Evolutionary conservation across 2,888 invertebrate genomes (phyloP).

Genomic region (Drosophila mettleri): DNA sequence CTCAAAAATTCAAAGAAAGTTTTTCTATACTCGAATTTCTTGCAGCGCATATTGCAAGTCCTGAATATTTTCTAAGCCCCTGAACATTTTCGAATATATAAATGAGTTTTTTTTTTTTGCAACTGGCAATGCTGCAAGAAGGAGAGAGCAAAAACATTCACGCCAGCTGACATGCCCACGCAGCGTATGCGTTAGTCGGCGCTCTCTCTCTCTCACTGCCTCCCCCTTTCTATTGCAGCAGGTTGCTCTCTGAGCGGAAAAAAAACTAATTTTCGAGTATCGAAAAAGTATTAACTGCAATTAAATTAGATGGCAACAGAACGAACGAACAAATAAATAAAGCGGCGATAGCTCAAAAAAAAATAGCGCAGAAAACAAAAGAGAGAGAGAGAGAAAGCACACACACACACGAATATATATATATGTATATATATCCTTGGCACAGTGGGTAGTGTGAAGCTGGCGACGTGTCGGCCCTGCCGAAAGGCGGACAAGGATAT

Average conservation of each 20-base stretch:
- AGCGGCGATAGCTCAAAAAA: constrained; percentile 67
- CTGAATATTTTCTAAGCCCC: neutral
- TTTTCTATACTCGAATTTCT: no score
- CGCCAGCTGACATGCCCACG: constrained; percentile 30
- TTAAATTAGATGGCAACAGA: constrained; percentile 56
- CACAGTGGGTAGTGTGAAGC: constrained; percentile 55
- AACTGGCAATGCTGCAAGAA: constrained; percentile 34
- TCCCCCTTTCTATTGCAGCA: constrained; percentile 27
- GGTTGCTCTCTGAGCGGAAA: constrained; percentile 26
- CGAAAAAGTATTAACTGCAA: constrained; percentile 69
- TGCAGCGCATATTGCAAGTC: no score
- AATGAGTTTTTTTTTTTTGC: neutral
- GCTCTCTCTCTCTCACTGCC: neutral
- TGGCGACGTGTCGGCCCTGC: constrained; percentile 61
- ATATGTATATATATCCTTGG: constrained; percentile 19
- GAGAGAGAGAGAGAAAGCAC: constrained; percentile 1
- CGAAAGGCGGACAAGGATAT: constrained; percentile 63
- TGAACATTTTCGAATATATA: neutral
- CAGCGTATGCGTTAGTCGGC: neutral
- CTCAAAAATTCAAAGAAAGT: no score
- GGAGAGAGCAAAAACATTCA: constrained; percentile 11
- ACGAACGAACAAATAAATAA: constrained; percentile 54
- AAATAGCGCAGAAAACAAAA: constrained; percentile 29
- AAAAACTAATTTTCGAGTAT: constrained; percentile 54
- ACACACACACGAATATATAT: constrained; percentile 6